Percentiles rank a stretch among this genome's conserved stretches.
phyloP scores from a whole-genome alignment of 2,888 invertebrate genomes.

The Apodemia duryi region DNA sequence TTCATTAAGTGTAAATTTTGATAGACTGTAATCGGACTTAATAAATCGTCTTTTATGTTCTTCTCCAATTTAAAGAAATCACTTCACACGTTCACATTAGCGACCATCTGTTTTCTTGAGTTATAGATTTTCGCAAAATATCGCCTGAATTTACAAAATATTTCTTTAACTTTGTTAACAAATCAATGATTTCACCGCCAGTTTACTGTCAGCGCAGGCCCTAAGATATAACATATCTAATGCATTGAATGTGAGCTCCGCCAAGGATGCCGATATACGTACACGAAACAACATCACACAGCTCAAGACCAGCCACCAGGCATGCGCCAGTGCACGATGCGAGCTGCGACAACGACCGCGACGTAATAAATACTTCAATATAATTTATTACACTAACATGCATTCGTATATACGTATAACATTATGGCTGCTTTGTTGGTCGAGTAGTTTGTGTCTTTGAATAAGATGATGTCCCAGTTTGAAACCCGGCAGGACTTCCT shows the following conservation, averaged over 20 bases:
- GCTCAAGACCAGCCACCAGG: conserved; percentile 1
- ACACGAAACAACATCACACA: background rate
- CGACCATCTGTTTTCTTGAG: no score
- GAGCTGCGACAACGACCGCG: background rate
- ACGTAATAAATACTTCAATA: conserved; percentile 1
- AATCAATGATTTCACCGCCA: no score
- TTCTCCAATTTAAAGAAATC: no score
- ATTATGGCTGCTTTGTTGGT: background rate
- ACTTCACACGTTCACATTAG: no score
- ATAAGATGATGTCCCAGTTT: background rate
- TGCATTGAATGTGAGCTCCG: background rate
- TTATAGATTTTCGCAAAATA: no score
- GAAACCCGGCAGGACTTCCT: no score
- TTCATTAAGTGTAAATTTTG: no score
- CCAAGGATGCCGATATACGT: background rate
- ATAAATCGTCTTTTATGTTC: no score
- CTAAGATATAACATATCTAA: background rate
- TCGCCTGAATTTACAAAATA: no score
- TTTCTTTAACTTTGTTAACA: no score
- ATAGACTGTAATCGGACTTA: no score
- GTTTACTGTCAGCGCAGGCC: background rate
- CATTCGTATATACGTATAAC: background rate
- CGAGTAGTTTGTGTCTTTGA: background rate
- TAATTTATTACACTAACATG: background rate
- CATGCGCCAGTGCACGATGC: background rate